Conservation (phyloP, 2,113 vertebrate species). For the Noturus placidus region DNA sequence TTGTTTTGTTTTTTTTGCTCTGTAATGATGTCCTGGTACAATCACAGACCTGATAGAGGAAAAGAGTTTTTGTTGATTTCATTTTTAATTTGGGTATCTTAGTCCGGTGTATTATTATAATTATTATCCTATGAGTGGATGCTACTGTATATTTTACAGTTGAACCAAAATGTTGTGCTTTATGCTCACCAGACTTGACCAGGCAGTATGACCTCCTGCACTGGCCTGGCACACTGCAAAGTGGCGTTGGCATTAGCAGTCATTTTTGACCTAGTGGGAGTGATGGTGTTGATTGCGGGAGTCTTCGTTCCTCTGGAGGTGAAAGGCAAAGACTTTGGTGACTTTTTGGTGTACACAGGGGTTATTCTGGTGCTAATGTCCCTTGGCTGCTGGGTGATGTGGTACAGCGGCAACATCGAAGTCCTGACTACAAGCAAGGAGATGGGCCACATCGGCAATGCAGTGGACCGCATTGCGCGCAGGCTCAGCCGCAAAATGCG, state of each 20-base stretch:
- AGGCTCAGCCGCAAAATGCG: slow-evolving; percentile 73
- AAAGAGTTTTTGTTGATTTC: too few relatives aligned
- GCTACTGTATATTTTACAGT: background rate
- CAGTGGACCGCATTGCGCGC: slow-evolving; percentile 71
- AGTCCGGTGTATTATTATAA: background rate
- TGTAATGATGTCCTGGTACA: too few relatives aligned
- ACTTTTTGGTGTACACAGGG: slow-evolving; percentile 84
- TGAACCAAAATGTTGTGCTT: background rate
- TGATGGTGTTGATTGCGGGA: slow-evolving; percentile 77
- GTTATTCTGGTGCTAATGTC: slow-evolving; percentile 81
- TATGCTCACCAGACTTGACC: background rate
- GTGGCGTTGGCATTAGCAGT: slow-evolving; percentile 79
- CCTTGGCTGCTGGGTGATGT: slow-evolving; percentile 85
- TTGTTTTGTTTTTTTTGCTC: too few relatives aligned
- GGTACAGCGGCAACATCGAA: slow-evolving; percentile 93
- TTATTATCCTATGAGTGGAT: background rate
- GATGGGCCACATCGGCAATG: slow-evolving; percentile 67
- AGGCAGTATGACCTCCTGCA: slow-evolving; percentile 59
- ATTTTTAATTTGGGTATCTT: background rate
- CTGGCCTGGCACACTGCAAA: slow-evolving; percentile 79
- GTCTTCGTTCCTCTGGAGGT: slow-evolving; percentile 81
- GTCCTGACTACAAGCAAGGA: slow-evolving; percentile 66
- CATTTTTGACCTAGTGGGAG: slow-evolving; percentile 80
- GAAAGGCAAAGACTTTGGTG: slow-evolving; percentile 81
- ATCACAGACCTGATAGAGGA: too few relatives aligned